Percentiles rank a stretch among this genome's conserved stretches.
These are phyloP conservation scores for Ispidina lecontei DNA, from an alignment of 2,797 vertebrate genomes.

Conservation along the genomic window DNA sequence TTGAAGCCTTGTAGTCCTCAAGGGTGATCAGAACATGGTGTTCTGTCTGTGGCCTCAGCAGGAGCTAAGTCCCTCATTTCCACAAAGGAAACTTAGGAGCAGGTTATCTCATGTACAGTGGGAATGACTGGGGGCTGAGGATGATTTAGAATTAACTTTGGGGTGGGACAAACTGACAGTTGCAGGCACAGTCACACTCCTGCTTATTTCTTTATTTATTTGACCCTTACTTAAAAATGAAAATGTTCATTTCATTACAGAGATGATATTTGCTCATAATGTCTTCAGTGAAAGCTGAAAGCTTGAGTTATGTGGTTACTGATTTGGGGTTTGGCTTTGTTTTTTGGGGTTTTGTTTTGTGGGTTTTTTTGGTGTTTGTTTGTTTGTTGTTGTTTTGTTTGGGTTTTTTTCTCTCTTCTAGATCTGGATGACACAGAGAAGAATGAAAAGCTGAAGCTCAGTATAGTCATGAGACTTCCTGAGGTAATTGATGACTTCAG, in stretches of 20 bases:
- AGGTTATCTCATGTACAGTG: background rate
- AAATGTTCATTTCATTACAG: background rate
- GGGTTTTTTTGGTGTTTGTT: too few relatives aligned
- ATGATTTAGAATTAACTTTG: background rate
- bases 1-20: background rate
- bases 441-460: constrained; percentile 90
- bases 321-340: background rate
- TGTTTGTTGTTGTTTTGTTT: background rate
- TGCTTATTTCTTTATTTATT: too few relatives aligned
- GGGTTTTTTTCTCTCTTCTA: background rate
- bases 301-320: background rate
- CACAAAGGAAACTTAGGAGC: background rate
- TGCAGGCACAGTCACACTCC: background rate
- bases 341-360: too few relatives aligned
- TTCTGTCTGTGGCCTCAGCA: background rate
- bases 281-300: background rate
- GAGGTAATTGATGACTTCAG: constrained; percentile 79
- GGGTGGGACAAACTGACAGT: background rate
- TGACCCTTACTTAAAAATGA: background rate
- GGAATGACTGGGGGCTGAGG: background rate
- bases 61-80: background rate
- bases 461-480: constrained; percentile 89
- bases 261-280: background rate
- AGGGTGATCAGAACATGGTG: background rate
- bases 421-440: constrained; percentile 85